A percentile compares a stretch with the other conserved stretches of the same genome.
phyloP scores from a whole-genome alignment of 2,888 invertebrate species.

The Zygogramma bicolorata region DNA sequence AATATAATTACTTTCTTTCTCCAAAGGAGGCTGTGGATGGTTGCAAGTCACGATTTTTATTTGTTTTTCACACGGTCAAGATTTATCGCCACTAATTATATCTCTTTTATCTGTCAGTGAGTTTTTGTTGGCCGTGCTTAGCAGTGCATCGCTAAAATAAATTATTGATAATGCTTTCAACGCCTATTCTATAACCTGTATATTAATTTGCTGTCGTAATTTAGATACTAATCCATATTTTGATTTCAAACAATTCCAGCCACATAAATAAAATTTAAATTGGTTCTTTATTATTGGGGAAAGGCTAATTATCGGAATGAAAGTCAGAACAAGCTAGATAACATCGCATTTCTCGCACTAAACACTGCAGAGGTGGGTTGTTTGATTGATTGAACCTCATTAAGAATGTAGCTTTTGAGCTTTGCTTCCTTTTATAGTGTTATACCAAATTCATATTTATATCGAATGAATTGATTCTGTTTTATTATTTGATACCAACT shows the following conservation, averaged over 20 bases:
- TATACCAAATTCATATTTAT: too few species aligned
- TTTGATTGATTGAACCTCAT: neutral
- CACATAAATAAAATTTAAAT: conserved; percentile 42
- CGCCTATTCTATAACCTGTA: conserved; percentile 39
- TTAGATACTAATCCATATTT: conserved; percentile 44
- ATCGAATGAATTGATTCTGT: too few species aligned
- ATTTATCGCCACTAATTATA: conserved; percentile 59
- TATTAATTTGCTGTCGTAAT: conserved; percentile 27
- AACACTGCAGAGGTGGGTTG: neutral
- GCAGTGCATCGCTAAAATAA: conserved; percentile 31
- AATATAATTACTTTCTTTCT: conserved; percentile 49
- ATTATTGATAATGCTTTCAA: conserved; percentile 45
- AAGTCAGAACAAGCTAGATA: conserved; percentile 34
- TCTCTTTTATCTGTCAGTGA: conserved; percentile 44
- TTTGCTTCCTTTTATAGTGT: too few species aligned
- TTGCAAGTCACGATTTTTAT: conserved; percentile 59
- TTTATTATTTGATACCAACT: too few species aligned
- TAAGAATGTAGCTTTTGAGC: neutral
- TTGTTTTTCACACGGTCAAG: conserved; percentile 55
- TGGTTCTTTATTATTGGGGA: conserved; percentile 44
- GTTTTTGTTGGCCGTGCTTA: conserved; percentile 37
- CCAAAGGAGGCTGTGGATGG: conserved; percentile 41
- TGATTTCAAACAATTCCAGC: conserved; percentile 41
- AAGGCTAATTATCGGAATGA: conserved; percentile 44
- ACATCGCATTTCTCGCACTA: conserved; percentile 23